Evolutionary conservation across 2,797 vertebrate genomes (phyloP).

Genomic region (Chelon auratus): DNA sequence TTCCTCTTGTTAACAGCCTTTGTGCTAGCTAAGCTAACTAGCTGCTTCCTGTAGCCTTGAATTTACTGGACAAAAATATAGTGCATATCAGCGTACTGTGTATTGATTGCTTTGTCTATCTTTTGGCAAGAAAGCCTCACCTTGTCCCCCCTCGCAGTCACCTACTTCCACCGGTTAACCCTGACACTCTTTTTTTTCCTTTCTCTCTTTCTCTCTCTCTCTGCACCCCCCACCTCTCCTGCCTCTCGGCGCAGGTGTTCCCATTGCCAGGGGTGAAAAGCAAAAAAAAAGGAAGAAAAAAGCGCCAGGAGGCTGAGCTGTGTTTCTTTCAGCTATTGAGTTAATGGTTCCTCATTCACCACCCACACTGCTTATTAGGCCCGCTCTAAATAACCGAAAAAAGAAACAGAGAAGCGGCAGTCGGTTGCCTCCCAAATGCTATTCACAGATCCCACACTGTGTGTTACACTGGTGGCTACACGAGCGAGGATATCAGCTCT

Average conservation of each 20-base stretch:
- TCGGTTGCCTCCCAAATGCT: conserved; percentile 58
- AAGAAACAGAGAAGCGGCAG: conserved; percentile 62
- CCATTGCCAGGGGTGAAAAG: conserved; percentile 63
- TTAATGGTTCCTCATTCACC: conserved; percentile 78
- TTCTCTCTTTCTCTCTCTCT: too few relatives aligned
- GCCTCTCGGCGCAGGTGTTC: conserved; percentile 72
- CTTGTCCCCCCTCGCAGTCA: conserved; percentile 7
- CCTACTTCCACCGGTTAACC: conserved; percentile 33
- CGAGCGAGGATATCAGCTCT: conserved; percentile 54
- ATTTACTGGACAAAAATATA: neutral
- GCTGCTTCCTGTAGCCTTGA: neutral
- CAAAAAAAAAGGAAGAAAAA: conserved; percentile 56
- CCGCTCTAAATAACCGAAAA: conserved; percentile 70
- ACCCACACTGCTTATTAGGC: conserved; percentile 78
- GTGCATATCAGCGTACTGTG: neutral
- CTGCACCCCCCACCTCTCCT: conserved; percentile 25
- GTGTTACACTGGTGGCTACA: conserved; percentile 40
- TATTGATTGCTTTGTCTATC: neutral
- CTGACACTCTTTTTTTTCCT: neutral
- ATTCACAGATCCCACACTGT: conserved; percentile 63
- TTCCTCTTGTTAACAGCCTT: neutral
- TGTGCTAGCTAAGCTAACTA: conserved; percentile 6
- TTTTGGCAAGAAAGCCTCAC: neutral
- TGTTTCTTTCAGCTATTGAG: conserved; percentile 75
- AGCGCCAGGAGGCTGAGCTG: conserved; percentile 46